Evolutionary conservation across 2,113 vertebrate species (phyloP).

Genomic region (Numida meleagris): DNA sequence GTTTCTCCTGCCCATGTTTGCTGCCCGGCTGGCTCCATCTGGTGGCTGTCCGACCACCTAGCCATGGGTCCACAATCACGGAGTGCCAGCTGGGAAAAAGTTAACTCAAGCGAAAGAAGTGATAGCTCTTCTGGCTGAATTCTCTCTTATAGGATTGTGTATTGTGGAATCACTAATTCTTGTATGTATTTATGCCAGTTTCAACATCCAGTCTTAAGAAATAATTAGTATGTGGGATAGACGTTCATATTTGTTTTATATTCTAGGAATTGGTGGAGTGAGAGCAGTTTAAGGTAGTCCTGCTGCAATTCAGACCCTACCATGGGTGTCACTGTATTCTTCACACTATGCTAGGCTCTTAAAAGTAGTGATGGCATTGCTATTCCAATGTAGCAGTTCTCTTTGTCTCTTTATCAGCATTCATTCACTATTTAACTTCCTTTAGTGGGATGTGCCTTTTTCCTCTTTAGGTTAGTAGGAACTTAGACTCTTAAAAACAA

Average conservation of each 20-base stretch:
- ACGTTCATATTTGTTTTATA: neutral
- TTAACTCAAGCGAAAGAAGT: neutral
- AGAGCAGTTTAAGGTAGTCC: neutral
- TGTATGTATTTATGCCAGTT: neutral
- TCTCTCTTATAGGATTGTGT: too few species aligned
- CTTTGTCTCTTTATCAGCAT: neutral
- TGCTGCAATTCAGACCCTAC: neutral
- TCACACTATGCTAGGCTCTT: neutral
- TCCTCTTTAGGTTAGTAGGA: neutral
- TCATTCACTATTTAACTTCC: neutral
- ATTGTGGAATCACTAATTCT: neutral
- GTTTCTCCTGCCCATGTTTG: neutral
- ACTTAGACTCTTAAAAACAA: neutral
- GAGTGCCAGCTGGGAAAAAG: rapidly evolving
- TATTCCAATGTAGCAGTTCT: neutral
- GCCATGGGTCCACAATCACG: neutral
- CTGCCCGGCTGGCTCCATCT: slow-evolving; percentile 48
- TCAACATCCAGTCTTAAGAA: neutral
- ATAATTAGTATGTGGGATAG: neutral
- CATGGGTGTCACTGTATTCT: neutral
- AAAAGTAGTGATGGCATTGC: neutral
- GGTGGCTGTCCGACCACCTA: neutral
- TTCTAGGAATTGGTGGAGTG: neutral
- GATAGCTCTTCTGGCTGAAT: neutral
- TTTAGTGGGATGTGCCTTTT: neutral